Conservation (phyloP, 2,888 invertebrate species). For the Danaus chrysippus region DNA sequence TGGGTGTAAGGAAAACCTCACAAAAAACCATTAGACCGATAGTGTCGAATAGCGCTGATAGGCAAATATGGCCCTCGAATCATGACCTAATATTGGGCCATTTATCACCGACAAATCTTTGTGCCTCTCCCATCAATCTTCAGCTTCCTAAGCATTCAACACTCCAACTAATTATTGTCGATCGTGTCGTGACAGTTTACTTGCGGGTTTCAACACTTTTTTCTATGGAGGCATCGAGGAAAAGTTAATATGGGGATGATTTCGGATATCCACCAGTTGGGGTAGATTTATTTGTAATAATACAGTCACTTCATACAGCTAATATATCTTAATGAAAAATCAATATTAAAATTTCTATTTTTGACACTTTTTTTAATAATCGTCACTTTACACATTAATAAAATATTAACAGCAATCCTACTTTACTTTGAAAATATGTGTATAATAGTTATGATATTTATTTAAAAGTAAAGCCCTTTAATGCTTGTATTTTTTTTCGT, state of each 20-base stretch:
- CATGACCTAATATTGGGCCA: slow-evolving; percentile 76
- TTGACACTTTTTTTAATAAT: too few species aligned
- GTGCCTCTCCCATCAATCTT: slow-evolving; percentile 73
- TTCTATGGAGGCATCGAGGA: slow-evolving; percentile 40
- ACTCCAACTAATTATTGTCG: slow-evolving; percentile 74
- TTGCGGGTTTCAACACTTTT: slow-evolving; percentile 55
- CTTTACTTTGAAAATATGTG: too few species aligned
- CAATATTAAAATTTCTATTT: too few species aligned
- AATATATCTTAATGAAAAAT: too few species aligned
- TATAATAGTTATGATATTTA: too few species aligned
- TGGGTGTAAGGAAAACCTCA: slow-evolving; percentile 32
- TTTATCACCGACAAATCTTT: slow-evolving; percentile 76
- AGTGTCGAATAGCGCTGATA: slow-evolving; percentile 48
- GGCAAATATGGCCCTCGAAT: slow-evolving; percentile 72
- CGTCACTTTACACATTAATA: too few species aligned
- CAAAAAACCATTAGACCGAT: slow-evolving; percentile 47
- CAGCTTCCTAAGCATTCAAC: slow-evolving; percentile 66
- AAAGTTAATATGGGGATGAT: slow-evolving; percentile 5
- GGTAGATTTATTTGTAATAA: background rate
- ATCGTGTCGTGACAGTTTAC: slow-evolving; percentile 66
- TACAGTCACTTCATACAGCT: too few species aligned
- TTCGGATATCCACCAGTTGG: background rate
- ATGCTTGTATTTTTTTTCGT: too few species aligned
- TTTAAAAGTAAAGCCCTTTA: too few species aligned
- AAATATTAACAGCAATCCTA: too few species aligned